Base-by-base conservation (phyloP, 2,113 vertebrate genomes). In the Hirundichthys speculiger region DNA sequence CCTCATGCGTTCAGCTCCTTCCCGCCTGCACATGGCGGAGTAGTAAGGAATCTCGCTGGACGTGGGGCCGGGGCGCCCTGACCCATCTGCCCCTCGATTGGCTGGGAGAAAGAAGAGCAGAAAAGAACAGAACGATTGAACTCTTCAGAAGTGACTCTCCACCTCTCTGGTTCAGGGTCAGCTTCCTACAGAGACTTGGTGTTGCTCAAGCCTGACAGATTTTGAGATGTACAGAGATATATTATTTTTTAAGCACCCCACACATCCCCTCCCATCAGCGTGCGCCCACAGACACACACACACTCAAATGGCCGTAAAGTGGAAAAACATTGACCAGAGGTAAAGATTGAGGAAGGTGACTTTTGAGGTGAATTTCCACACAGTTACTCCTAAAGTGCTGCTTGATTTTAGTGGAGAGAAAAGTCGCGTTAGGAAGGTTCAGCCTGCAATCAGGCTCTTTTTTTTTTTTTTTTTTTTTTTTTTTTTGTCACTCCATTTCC, bases 101-200 rank as follows among this genome's bases (percentile, higher is more conserved):
- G 86, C 80, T 78, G 87, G 89, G 90, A 88, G 89, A 79, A 89
- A 86, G 85, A 91, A 52, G 81, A 67, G 79, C 79, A 81, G 88
- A 69, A 66, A 83, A 75, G 85, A 88, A 91, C 87, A 86, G 0
- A 83, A 90, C 79, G 89, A 91, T 85, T 70, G 80, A 51, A 92
- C 91, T 92, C 84, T 87, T 79, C 38, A 60, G 75, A 85, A 87
- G 90, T 82, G 62, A 71, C 56, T 63, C 91, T 89, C 90, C 91
- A 85, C 88, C 91, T 90, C 89, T 72, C 77, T 72, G 86, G 92
- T 90, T 61, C n/a, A 51, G 69, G 91, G 93, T 89, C 93, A 84
- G 92, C 94, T 94, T 95, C 90, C 85, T 92, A 89, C 93, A 94
- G 94, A 92, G 89, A 95, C 94, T 94, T 93, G 90, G 75, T 80